Conservation (phyloP, 2,888 invertebrate genomes). For the Conus canariensis region DNA sequence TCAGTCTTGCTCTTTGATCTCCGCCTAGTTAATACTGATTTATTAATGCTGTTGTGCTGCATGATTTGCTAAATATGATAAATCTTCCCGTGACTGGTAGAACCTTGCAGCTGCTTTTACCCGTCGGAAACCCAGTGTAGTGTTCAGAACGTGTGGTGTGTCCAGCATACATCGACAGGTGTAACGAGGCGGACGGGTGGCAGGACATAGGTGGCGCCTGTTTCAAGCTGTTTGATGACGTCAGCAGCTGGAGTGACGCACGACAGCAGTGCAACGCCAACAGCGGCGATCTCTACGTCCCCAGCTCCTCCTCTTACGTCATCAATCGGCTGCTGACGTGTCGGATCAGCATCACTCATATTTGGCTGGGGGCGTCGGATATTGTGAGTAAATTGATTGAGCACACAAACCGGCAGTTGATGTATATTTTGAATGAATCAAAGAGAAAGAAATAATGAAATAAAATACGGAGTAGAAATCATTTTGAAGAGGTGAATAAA, state of each 20-base stretch:
- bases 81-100: too few relatives aligned
- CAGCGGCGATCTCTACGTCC: conserved; percentile 47
- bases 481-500: too few relatives aligned
- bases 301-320: conserved; percentile 14
- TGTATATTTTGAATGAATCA: too few relatives aligned
- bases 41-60: too few relatives aligned
- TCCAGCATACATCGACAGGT: conserved; percentile 60
- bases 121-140: too few relatives aligned
- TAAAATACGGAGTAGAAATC: too few relatives aligned
- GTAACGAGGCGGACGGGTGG: conserved; percentile 61
- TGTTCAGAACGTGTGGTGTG: not conserved
- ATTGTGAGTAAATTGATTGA: conserved; percentile 53
- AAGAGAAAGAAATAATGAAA: too few relatives aligned
- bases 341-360: conserved; percentile 51
- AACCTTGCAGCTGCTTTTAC: too few relatives aligned
- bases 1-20: too few relatives aligned
- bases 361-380: conserved; percentile 66
- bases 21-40: too few relatives aligned
- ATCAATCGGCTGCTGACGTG: conserved; percentile 51
- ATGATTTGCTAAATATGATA: too few relatives aligned
- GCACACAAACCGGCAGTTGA: not conserved
- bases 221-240: conserved; percentile 56
- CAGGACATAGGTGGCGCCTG: conserved; percentile 57
- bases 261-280: conserved; percentile 55
- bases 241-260: conserved; percentile 60